phyloP scores from a whole-genome alignment of 2,888 invertebrate species.

The Yponomeuta sedellus region DNA sequence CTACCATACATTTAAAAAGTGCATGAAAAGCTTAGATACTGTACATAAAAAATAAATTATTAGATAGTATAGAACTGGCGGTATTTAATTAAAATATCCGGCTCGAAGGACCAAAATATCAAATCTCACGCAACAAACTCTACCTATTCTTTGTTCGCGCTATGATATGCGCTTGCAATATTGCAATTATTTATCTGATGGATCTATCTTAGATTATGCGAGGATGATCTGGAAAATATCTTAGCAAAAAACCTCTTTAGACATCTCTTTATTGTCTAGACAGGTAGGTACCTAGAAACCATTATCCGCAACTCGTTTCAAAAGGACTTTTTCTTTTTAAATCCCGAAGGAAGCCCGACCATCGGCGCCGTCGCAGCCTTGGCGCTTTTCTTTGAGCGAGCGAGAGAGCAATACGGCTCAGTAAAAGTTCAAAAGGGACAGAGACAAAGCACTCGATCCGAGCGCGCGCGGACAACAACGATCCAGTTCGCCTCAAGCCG shows the following conservation, averaged over 20 bases:
- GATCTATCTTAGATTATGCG: not conserved
- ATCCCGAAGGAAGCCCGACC: slow-evolving; percentile 60
- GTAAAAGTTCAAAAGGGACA: slow-evolving; percentile 7
- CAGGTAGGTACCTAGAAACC: slow-evolving; percentile 33
- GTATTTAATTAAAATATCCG: too few species aligned
- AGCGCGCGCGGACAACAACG: slow-evolving; percentile 1
- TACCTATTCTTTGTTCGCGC: not conserved
- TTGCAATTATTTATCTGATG: not conserved
- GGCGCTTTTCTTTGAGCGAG: slow-evolving; percentile 68
- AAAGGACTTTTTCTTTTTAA: slow-evolving; percentile 65
- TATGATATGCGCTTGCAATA: too few species aligned
- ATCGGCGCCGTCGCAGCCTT: slow-evolving; percentile 68
- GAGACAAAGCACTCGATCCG: slow-evolving; percentile 1
- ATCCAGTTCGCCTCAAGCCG: slow-evolving; percentile 64
- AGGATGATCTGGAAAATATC: not conserved
- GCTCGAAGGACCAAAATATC: not conserved
- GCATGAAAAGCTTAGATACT: too few species aligned
- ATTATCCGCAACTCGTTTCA: slow-evolving; percentile 62
- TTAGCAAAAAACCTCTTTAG: not conserved
- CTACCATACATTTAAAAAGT: too few species aligned
- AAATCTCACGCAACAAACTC: not conserved
- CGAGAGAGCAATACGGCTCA: slow-evolving; percentile 37
- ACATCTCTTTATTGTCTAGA: not conserved
- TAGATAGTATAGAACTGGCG: too few species aligned
- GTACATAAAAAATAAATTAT: too few species aligned